phyloP scores from a whole-genome alignment of 2,797 vertebrate genomes.

The Antennarius maculatus region DNA sequence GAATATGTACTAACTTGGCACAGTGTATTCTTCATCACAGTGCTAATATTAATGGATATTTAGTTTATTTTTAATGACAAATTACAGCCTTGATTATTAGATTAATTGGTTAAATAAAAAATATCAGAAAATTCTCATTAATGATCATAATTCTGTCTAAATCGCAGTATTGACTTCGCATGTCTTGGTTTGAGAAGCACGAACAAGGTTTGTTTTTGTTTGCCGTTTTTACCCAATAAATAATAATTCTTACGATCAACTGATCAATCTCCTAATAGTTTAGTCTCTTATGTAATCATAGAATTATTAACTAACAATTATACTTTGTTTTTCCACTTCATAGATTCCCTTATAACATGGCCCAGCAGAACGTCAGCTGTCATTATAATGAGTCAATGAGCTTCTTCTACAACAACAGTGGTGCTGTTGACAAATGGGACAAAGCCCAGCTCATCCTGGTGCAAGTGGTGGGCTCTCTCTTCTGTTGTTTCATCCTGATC shows the following conservation, averaged over 20 bases:
- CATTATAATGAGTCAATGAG: constrained; percentile 88
- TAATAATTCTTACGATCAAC: neutral
- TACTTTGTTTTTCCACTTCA: constrained; percentile 9
- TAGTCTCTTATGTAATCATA: neutral
- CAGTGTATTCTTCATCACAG: neutral
- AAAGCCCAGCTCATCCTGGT: constrained; percentile 83
- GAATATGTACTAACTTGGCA: too few relatives aligned
- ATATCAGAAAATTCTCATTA: neutral
- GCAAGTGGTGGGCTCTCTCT: constrained; percentile 89
- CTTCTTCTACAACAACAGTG: constrained; percentile 92
- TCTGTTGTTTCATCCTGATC: constrained; percentile 94
- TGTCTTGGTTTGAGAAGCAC: neutral
- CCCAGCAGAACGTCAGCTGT: constrained; percentile 84
- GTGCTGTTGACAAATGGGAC: constrained; percentile 81
- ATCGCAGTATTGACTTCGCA: neutral
- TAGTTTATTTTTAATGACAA: neutral
- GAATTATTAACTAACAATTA: neutral
- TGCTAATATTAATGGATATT: neutral
- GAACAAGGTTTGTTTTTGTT: neutral
- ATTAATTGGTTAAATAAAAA: neutral
- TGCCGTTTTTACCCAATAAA: neutral
- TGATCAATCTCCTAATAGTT: neutral
- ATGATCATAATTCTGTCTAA: neutral
- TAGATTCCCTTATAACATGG: constrained; percentile 74
- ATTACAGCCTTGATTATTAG: neutral